A percentile compares a stretch with the other conserved stretches of the same genome.
Conservation (phyloP, 2,888 invertebrate genomes). For the Diarsia brunnea region DNA sequence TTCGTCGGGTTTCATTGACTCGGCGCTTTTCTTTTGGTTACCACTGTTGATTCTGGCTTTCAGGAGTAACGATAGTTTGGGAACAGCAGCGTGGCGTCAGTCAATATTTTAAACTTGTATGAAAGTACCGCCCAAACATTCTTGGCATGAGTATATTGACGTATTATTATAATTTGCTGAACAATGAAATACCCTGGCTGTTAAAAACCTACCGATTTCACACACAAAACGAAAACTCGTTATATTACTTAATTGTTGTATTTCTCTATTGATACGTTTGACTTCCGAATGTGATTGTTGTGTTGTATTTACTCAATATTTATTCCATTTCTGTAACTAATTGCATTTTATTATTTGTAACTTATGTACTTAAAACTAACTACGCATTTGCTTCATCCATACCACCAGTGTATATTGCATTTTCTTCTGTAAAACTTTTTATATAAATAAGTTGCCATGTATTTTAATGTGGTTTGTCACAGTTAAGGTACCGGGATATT, state of each 20-base stretch:
- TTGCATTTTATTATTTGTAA: conserved; percentile 62
- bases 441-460: conserved; percentile 57
- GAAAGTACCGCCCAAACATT: neutral
- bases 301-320: conserved; percentile 60
- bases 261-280: conserved; percentile 40
- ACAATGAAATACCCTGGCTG: neutral
- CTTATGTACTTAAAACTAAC: conserved; percentile 64
- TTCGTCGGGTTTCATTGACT: too few species aligned
- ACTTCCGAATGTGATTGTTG: conserved; percentile 50
- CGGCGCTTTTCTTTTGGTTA: too few species aligned
- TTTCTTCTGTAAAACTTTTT: conserved; percentile 39
- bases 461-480: conserved; percentile 38
- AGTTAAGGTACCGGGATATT: conserved; percentile 45
- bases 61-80: too few species aligned
- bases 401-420: conserved; percentile 48
- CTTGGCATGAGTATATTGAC: neutral
- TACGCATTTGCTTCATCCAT: conserved; percentile 35
- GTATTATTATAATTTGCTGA: neutral
- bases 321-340: conserved; percentile 60
- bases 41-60: too few species aligned
- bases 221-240: conserved; percentile 22
- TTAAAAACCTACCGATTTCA: neutral
- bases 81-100: too few species aligned
- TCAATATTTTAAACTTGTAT: too few species aligned
- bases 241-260: conserved; percentile 15